Conservation (phyloP, 2,797 vertebrate species). For the Oreortyx pictus region DNA sequence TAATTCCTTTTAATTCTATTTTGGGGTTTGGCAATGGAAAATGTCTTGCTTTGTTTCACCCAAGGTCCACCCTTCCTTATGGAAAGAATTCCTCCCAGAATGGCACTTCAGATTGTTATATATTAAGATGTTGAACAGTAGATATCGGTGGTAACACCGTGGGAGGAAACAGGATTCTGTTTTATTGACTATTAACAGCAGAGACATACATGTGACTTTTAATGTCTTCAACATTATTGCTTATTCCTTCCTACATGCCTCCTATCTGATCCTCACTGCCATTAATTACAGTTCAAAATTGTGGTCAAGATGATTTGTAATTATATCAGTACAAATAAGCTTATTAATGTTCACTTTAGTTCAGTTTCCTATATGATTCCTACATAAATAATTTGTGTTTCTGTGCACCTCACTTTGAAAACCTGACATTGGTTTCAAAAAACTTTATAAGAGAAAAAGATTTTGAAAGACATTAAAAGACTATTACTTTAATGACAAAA, state of each 20-base stretch:
- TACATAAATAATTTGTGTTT: not conserved
- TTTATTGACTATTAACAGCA: not conserved
- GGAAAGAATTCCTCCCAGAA: conserved; percentile 24
- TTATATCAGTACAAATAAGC: not conserved
- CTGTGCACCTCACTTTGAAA: not conserved
- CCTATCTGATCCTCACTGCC: not conserved
- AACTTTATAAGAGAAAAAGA: not conserved
- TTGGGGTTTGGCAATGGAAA: not conserved
- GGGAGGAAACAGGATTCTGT: not conserved
- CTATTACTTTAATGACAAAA: not conserved
- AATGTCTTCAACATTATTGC: not conserved
- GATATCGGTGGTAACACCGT: not conserved
- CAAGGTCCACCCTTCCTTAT: conserved; percentile 10
- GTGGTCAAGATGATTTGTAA: not conserved
- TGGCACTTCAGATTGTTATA: not conserved
- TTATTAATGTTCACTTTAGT: not conserved
- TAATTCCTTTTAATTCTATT: conserved; percentile 15
- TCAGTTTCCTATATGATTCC: not conserved
- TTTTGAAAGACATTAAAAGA: not conserved
- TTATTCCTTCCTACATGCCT: not conserved
- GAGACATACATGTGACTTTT: not conserved
- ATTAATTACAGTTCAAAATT: not conserved
- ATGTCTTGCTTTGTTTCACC: not conserved
- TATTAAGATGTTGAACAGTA: not conserved
- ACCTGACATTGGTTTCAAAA: not conserved